phyloP scores from a whole-genome alignment of 2,888 invertebrate genomes.

The Amiota minor region DNA sequence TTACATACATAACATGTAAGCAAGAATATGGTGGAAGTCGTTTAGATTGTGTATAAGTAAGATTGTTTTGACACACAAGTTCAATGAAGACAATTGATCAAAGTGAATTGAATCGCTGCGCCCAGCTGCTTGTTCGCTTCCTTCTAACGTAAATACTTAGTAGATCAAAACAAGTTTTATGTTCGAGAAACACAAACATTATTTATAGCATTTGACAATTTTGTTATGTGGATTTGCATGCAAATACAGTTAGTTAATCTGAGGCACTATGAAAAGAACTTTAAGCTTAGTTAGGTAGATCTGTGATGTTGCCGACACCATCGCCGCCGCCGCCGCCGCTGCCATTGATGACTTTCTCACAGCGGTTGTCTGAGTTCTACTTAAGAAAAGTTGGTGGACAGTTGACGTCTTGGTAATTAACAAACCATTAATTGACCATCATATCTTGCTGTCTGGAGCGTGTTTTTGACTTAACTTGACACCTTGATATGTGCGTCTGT shows the following conservation, averaged over 20 bases:
- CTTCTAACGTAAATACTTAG: background rate
- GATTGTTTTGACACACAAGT: slow-evolving; percentile 1
- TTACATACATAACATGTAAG: background rate
- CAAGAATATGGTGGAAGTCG: background rate
- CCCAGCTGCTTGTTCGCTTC: background rate
- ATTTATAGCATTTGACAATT: slow-evolving; percentile 25
- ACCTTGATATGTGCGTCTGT: background rate
- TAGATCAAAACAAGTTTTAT: background rate
- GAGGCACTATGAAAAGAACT: background rate
- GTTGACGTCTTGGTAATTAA: background rate
- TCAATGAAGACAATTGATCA: slow-evolving; percentile 14
- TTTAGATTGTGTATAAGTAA: background rate
- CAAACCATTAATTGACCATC: slow-evolving; percentile 19
- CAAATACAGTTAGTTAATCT: slow-evolving; percentile 9
- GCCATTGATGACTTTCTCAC: slow-evolving; percentile 1
- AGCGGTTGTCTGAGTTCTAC: slow-evolving; percentile 23
- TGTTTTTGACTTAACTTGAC: slow-evolving; percentile 9
- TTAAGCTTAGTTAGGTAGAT: background rate
- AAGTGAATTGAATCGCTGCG: slow-evolving; percentile 5
- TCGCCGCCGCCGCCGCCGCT: background rate
- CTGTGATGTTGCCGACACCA: slow-evolving; percentile 13
- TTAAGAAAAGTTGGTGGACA: slow-evolving; percentile 28
- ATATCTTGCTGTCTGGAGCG: slow-evolving; percentile 12
- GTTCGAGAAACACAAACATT: slow-evolving; percentile 1
- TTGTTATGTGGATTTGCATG: background rate